Evolutionary conservation across 2,113 vertebrate genomes (phyloP), one percentile per base, ranked within the genome.

Genomic region (Dromas ardeola): DNA sequence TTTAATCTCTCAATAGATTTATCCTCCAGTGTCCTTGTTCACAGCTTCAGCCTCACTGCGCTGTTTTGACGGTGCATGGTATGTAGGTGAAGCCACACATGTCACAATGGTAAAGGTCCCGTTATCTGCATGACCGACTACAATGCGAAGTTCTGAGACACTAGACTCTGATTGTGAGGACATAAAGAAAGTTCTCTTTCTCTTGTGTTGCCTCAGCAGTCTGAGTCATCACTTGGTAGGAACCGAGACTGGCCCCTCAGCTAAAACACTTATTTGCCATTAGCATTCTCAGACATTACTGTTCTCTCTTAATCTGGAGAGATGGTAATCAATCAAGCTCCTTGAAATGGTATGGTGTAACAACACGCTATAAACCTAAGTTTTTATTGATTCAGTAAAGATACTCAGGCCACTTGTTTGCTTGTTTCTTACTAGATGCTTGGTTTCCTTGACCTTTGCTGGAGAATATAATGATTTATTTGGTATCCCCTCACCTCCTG

Each of bases 391-490:
- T 74, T 84, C 69, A 65, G 21, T 71, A 19, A 78, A 86, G 65
- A 79, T 49, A 78, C n/a, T 79, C 43, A 58, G 19, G 16, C 71
- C 5, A 4, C 79, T 95, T 92, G 15, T 87, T 87, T 85, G 27
- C 53, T 72, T 77, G 21, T 76, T 95, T 93, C 73, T 85, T 56
- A 22, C 29, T 59, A 52, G 62, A 36, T 23, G 76, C 92, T 79
- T 86, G 7, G n/a, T 43, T 82, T 90, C 27, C 50, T 79, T 87
- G 62, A 73, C 53, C 49, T 93, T 76, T 93, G 5, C 20, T 66
- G 62, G 29, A 73, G 45, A 81, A 32, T 71, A 58, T 22, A 0
- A 0, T 92, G 74, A 93, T 92, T 93, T 92, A 78, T 91, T 67
- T 88, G 62, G 4, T 38, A 9, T 76, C 26, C 16, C 13, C 6